Percentiles rank a stretch among this genome's conserved stretches.
Conservation (phyloP, 2,888 invertebrate genomes). For the Ichneumoninae sp. region DNA sequence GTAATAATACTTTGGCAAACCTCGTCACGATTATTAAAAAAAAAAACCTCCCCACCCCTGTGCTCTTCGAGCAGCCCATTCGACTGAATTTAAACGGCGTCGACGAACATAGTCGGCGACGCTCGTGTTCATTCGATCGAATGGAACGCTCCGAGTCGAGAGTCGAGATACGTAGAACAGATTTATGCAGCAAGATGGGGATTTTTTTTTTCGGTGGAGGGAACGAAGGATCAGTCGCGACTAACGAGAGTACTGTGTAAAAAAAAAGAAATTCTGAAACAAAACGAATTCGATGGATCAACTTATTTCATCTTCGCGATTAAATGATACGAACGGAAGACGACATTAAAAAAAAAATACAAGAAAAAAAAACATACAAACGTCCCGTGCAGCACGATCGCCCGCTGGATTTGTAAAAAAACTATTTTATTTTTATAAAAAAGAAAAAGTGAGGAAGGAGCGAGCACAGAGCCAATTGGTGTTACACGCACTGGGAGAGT, state of each 20-base stretch:
- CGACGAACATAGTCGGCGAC: neutral
- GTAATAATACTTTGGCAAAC: slow-evolving; percentile 37
- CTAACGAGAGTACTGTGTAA: slow-evolving; percentile 12
- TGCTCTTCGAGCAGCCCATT: neutral
- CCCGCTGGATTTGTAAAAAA: slow-evolving; percentile 69
- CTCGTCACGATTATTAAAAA: slow-evolving; percentile 4
- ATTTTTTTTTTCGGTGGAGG: slow-evolving; percentile 2
- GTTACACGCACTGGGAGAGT: slow-evolving; percentile 28
- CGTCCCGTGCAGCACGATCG: slow-evolving; percentile 42
- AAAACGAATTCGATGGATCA: slow-evolving; percentile 39
- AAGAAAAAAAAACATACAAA: slow-evolving; percentile 22
- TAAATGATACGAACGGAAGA: slow-evolving; percentile 22
- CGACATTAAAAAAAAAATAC: slow-evolving; percentile 21
- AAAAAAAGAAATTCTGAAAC: slow-evolving; percentile 15
- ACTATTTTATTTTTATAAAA: slow-evolving; percentile 73
- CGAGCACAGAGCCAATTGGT: slow-evolving; percentile 43
- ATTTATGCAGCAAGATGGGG: slow-evolving; percentile 5
- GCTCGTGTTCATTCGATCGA: slow-evolving; percentile 2
- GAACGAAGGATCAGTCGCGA: slow-evolving; percentile 5
- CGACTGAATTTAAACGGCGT: neutral
- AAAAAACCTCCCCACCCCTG: neutral
- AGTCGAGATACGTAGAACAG: slow-evolving; percentile 20
- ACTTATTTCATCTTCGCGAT: slow-evolving; percentile 41
- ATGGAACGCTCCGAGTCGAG: neutral
- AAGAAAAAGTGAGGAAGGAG: slow-evolving; percentile 61